Percentiles rank a stretch among this genome's conserved stretches.
phyloP scores from a whole-genome alignment of 2,797 vertebrate genomes.

The Ctenosaura bakeri region DNA sequence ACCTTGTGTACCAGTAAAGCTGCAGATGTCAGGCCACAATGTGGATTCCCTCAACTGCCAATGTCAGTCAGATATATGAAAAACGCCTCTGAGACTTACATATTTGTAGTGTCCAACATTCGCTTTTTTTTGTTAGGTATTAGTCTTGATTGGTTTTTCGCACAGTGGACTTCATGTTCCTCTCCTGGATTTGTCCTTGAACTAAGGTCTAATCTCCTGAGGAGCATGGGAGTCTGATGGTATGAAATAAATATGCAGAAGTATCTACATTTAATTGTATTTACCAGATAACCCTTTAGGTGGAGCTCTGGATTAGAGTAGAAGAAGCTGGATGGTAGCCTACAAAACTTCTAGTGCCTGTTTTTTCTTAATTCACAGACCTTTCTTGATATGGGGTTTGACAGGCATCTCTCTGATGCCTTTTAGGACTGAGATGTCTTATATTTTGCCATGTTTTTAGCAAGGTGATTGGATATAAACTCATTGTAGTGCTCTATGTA shows the following conservation, averaged over 20 bases:
- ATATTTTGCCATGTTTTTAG: not conserved
- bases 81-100: not conserved
- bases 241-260: not conserved
- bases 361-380: not conserved
- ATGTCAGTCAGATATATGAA: not conserved
- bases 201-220: not conserved
- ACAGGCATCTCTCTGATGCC: conserved; percentile 16
- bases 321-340: not conserved
- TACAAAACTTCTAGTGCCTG: not conserved
- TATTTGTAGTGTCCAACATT: not conserved
- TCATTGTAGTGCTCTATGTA: not conserved
- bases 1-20: not conserved
- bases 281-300: conserved; percentile 55
- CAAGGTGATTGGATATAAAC: not conserved
- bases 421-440: conserved; percentile 23
- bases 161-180: not conserved
- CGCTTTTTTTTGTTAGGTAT: not conserved
- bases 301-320: conserved; percentile 52
- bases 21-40: not conserved
- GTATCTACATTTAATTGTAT: not conserved
- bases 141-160: not conserved
- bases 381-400: not conserved
- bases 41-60: not conserved
- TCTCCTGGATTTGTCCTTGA: not conserved
- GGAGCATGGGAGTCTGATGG: not conserved